These are phyloP conservation scores for Lasioglossum zephyrum DNA, from an alignment of 2,888 invertebrate species.

Conservation along the genomic window DNA sequence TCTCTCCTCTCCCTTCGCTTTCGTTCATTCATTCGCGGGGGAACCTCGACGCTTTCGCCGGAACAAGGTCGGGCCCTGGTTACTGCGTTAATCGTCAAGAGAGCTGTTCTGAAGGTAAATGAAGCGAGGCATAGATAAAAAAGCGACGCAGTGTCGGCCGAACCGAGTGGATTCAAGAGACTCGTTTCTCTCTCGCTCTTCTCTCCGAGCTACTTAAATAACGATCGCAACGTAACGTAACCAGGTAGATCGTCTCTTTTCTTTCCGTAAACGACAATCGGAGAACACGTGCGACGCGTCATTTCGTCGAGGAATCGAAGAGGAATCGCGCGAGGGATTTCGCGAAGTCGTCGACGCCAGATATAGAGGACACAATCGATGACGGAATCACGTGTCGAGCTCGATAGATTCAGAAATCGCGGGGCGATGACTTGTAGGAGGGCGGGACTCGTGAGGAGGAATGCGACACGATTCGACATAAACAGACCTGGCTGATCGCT, in stretches of 20 bases:
- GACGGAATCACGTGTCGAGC: neutral
- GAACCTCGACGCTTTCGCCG: neutral
- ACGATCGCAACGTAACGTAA: neutral
- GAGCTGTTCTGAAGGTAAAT: neutral
- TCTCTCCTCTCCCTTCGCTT: neutral
- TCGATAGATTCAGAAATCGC: slow-evolving; percentile 13
- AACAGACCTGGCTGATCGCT: slow-evolving; percentile 6
- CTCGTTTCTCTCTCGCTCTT: neutral
- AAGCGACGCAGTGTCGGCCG: neutral
- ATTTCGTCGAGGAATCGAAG: too few species aligned
- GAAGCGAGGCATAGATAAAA: neutral
- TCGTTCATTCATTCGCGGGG: neutral
- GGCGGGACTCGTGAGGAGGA: slow-evolving; percentile 8
- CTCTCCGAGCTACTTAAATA: neutral
- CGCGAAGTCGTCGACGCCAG: too few species aligned
- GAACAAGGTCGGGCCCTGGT: neutral
- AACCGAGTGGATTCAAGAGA: neutral
- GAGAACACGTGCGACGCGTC: too few species aligned
- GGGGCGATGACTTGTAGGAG: slow-evolving; percentile 8
- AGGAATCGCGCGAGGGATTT: too few species aligned
- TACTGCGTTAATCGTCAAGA: slow-evolving; percentile 4
- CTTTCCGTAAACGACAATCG: too few species aligned
- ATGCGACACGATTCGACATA: neutral
- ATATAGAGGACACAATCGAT: too few species aligned
- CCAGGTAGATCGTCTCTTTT: too few species aligned